Evolutionary conservation across 2,113 vertebrate species (phyloP).

Genomic region (Suncus etruscus): DNA sequence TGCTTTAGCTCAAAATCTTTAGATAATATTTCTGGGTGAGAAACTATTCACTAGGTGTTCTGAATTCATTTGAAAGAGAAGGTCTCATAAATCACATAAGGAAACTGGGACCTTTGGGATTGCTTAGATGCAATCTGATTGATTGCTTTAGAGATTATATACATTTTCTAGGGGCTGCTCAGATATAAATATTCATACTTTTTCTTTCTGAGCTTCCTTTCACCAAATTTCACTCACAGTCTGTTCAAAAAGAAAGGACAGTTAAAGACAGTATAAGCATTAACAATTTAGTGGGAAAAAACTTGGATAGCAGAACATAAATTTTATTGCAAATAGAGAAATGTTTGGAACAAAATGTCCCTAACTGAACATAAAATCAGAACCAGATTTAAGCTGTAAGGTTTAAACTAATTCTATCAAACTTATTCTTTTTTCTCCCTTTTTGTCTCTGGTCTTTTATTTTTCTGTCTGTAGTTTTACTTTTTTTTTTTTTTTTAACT

Average conservation of each 20-base stretch:
- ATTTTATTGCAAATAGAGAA: slow-evolving; percentile 45
- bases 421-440: background rate
- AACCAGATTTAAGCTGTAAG: slow-evolving; percentile 29
- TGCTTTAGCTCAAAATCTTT: slow-evolving; percentile 22
- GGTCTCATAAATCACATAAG: slow-evolving; percentile 69
- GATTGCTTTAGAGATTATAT: slow-evolving; percentile 71
- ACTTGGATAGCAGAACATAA: slow-evolving; percentile 8
- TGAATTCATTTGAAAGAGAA: slow-evolving; percentile 66
- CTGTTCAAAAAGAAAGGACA: background rate
- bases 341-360: slow-evolving; percentile 48
- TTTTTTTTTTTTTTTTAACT: too few species aligned
- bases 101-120: slow-evolving; percentile 46
- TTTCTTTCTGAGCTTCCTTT: slow-evolving; percentile 47
- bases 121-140: slow-evolving; percentile 68
- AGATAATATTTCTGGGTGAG: slow-evolving; percentile 68
- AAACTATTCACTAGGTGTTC: slow-evolving; percentile 67
- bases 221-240: slow-evolving; percentile 17
- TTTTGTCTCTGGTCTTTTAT: too few species aligned
- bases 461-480: too few species aligned
- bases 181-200: slow-evolving; percentile 73
- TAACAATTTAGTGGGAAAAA: background rate
- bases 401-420: background rate
- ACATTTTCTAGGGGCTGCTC: slow-evolving; percentile 70
- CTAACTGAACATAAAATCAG: slow-evolving; percentile 54
- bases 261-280: background rate